Evolutionary conservation across 2,113 vertebrate genomes (phyloP).

Genomic region (Ursus arctos): DNA sequence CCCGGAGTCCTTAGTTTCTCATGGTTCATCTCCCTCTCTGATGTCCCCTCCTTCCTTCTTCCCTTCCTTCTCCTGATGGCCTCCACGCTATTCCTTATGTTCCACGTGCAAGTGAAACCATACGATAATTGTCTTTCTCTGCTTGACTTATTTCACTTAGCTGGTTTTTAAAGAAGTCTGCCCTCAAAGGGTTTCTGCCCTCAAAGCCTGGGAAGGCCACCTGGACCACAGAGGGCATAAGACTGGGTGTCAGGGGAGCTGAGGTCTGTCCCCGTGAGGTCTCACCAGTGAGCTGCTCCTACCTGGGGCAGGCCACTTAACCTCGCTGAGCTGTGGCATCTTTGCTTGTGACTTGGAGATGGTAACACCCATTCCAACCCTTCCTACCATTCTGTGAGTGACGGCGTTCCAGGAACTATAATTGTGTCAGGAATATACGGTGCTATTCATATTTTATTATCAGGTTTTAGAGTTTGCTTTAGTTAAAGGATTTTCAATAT

Average conservation of each 20-base stretch:
- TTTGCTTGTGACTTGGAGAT: background rate
- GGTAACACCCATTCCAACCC: background rate
- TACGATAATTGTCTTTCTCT: too few species aligned
- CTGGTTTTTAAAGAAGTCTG: background rate
- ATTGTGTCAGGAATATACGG: background rate
- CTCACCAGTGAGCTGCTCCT: background rate
- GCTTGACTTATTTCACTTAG: too few species aligned
- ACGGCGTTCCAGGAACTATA: background rate
- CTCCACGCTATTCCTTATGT: too few species aligned
- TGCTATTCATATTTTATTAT: background rate
- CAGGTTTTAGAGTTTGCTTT: background rate
- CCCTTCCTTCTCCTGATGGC: too few species aligned
- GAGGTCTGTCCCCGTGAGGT: background rate
- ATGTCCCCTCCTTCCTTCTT: too few species aligned
- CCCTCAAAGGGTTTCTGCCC: too few species aligned
- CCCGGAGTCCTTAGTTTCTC: too few species aligned
- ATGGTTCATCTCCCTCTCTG: too few species aligned
- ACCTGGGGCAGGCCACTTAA: background rate
- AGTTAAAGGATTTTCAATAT: background rate
- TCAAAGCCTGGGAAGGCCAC: background rate
- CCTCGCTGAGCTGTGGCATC: background rate
- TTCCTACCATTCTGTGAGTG: background rate
- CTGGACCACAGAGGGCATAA: background rate
- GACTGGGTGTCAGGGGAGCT: background rate
- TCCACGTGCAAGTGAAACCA: too few species aligned